These are phyloP conservation scores for Coracopsis vasa DNA, from an alignment of 2,113 vertebrate genomes.

Conservation along the genomic window DNA sequence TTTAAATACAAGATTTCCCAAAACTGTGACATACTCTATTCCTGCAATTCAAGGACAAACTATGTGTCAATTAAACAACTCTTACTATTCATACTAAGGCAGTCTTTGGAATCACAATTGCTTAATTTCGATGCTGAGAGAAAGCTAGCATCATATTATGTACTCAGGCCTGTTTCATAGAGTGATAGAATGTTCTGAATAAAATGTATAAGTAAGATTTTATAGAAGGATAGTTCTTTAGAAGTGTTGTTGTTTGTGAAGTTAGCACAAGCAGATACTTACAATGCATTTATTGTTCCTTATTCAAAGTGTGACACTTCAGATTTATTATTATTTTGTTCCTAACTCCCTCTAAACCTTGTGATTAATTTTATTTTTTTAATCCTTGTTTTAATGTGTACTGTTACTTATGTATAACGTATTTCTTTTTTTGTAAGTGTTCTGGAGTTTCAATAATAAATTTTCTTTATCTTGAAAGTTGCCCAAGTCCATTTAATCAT, in stretches of 20 bases:
- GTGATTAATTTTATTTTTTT: not conserved
- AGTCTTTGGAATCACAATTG: not conserved
- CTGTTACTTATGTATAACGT: not conserved
- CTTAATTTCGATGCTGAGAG: not conserved
- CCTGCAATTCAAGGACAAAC: not conserved
- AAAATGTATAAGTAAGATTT: not conserved
- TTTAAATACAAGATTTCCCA: not conserved
- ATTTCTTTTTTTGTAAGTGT: not conserved
- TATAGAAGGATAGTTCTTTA: not conserved
- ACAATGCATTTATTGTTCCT: not conserved
- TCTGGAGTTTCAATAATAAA: not conserved
- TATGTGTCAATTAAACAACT: not conserved
- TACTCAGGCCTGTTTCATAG: not conserved
- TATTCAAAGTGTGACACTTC: not conserved
- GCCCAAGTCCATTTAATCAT: not conserved
- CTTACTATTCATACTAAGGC: not conserved
- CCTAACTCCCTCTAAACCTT: not conserved
- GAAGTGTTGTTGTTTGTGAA: not conserved
- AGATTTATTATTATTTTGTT: not conserved
- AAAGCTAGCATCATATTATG: not conserved
- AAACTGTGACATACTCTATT: not conserved
- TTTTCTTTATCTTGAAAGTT: not conserved
- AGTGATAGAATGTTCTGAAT: not conserved
- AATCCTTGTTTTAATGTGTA: not conserved
- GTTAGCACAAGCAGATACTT: not conserved